A percentile compares a stretch with the other conserved stretches of the same genome.
Conservation (phyloP, 2,113 vertebrate genomes). For the Colaptes auratus region DNA sequence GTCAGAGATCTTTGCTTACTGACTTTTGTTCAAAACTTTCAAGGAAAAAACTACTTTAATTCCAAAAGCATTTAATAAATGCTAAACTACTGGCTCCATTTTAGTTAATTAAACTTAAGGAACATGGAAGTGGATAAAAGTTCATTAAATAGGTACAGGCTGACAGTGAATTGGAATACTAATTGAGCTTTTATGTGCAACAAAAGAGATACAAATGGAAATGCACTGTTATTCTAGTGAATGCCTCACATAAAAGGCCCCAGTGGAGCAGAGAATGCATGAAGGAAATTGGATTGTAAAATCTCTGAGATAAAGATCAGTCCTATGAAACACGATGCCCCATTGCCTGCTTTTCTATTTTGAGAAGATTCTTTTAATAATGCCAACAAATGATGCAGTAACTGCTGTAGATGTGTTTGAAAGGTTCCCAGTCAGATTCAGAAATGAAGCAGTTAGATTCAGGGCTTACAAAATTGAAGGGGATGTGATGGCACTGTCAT, state of each 20-base stretch:
- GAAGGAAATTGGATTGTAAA: conserved; percentile 61
- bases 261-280: conserved; percentile 22
- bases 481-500: neutral
- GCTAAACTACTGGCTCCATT: conserved; percentile 59
- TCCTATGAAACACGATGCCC: conserved; percentile 49
- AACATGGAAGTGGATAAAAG: conserved; percentile 73
- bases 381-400: conserved; percentile 45
- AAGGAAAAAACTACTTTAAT: conserved; percentile 65
- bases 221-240: conserved; percentile 25
- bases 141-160: conserved; percentile 71
- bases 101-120: conserved; percentile 79
- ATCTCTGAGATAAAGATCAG: conserved; percentile 55
- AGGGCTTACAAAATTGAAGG: neutral
- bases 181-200: conserved; percentile 70
- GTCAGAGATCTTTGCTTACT: conserved; percentile 13
- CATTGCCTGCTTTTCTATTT: conserved; percentile 58
- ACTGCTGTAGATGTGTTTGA: neutral
- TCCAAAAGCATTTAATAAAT: conserved; percentile 62
- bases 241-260: conserved; percentile 35
- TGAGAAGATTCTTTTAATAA: conserved; percentile 52
- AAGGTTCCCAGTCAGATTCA: conserved; percentile 5
- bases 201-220: conserved; percentile 55
- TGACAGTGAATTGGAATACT: conserved; percentile 65
- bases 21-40: conserved; percentile 45
- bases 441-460: conserved; percentile 31